phyloP scores from a whole-genome alignment of 2,797 vertebrate species.

The Falco naumanni region DNA sequence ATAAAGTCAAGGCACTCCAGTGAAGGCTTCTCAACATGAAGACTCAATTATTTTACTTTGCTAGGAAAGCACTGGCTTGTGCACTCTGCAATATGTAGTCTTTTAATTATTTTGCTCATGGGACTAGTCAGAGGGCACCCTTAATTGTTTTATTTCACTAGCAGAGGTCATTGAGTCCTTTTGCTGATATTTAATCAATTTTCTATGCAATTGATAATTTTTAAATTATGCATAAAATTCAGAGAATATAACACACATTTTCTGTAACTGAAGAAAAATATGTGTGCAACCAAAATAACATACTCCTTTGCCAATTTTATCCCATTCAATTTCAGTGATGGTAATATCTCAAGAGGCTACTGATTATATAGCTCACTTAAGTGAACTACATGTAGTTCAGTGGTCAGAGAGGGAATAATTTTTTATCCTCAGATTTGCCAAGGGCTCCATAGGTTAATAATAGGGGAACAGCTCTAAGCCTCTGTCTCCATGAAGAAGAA shows the following conservation, averaged over 20 bases:
- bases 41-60: neutral
- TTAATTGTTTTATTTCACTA: neutral
- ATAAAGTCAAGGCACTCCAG: neutral
- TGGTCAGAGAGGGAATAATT: neutral
- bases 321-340: neutral
- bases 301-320: neutral
- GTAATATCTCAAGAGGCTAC: neutral
- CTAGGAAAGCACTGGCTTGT: neutral
- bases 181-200: neutral
- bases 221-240: neutral
- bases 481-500: neutral
- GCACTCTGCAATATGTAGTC: neutral
- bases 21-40: neutral
- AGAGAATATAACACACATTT: neutral
- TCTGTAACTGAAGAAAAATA: constrained; percentile 1
- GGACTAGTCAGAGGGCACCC: neutral
- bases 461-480: neutral
- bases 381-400: neutral
- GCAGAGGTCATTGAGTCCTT: neutral
- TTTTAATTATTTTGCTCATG: neutral
- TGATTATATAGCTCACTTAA: neutral
- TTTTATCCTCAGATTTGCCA: neutral
- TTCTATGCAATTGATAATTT: neutral
- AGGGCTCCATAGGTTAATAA: neutral
- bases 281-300: neutral